Base-by-base conservation (phyloP, 2,797 vertebrate genomes). In the Darevskia mixta region DNA sequence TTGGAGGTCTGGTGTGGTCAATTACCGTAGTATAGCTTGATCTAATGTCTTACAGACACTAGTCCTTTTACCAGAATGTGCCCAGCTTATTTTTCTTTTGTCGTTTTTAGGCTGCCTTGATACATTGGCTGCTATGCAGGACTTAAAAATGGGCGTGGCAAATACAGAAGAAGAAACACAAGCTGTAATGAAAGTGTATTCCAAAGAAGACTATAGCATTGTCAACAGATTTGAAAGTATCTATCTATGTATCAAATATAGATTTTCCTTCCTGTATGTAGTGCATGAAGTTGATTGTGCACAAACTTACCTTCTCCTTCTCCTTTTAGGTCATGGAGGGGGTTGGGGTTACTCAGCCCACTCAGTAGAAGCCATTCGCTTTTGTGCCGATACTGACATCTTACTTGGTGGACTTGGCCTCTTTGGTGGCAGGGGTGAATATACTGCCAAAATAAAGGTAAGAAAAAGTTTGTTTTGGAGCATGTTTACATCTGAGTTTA, bases 301-400 rank as follows among this genome's bases (percentile, higher is more conserved):
- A 29, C 67, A 83, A 55, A 76, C 90, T 81, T 90, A 66, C 49
- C 89, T 35, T 20, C 61, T 0, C 86, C 55, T 86, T 35, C 87
- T 91, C 88, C 29, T 90, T 94, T 72, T 91, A 99, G 99, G 99
- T 97, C 99, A 99, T 15, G 99, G 99, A 90, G 99, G 99, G 83
- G 99, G 99, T 86, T 99, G 99, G 99, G 99, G 99, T 86, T 99
- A 99, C 94, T 99, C 99, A 1, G 99, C 99, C n/a, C 99, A 99
- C 95, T 99, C 99, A 27, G 99, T 99, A 85, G 99, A 99, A 97
- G 99, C 99, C 86, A 99, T 99, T 83, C 99, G 99, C 84, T 99
- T 99, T 94, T 99, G 98, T 94, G 98, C 98, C 0, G 99, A 99
- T 89, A 98, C 98, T 0, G 99, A 99, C 93, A 98, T 99, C 96